Evolutionary conservation across 2,797 vertebrate genomes (phyloP), one percentile per base, ranked within the genome.

Genomic region (Ficedula albicollis): DNA sequence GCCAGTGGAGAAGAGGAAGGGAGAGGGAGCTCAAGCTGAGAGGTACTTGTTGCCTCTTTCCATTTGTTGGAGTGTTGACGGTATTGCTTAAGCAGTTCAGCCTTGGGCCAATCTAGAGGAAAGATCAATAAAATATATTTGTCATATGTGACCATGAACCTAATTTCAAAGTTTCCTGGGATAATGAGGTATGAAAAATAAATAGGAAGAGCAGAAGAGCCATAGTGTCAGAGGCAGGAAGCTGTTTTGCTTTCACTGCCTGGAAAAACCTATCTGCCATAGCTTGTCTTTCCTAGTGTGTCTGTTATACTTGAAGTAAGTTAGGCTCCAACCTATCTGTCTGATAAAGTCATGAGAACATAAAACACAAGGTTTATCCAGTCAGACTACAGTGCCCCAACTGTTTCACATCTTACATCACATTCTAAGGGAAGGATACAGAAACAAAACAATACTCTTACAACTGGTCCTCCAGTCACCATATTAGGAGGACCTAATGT

Each of bases 271-370:
- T 4, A 26, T 39, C 27, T 55, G 43, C 5, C 1, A 1, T 8
- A 81, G 2, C 4, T 60, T 62, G 15, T 46, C 8, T 55, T 87
- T 72, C 48, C 26, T 66, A 21, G 18, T 0, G 0, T 3, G 3
- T 15, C 36, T 84, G 27, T 9, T 55, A 15, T 3, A 41, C 5
- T 78, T 79, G 13, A 43, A 67, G 14, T 32, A 14, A 55, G 18
- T 48, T 27, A 60, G 11, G 8, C 14, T 44, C 16, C 29, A 64
- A 6, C 13, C 6, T 32, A 30, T 51, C 41, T 59, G 2, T 13
- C 34, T 55, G 26, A 27, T 62, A 34, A 76, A 80, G 39, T 32
- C 1, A 36, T 1, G 10, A 56, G 48, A 77, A 41, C 13, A 77
- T 12, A 49, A 60, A 85, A 44, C 13, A 67, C 12, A 38, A 30